Evolutionary conservation across 2,888 invertebrate species (phyloP), one percentile per base, ranked within the genome.

Genomic region (Andrena chrysosceles): DNA sequence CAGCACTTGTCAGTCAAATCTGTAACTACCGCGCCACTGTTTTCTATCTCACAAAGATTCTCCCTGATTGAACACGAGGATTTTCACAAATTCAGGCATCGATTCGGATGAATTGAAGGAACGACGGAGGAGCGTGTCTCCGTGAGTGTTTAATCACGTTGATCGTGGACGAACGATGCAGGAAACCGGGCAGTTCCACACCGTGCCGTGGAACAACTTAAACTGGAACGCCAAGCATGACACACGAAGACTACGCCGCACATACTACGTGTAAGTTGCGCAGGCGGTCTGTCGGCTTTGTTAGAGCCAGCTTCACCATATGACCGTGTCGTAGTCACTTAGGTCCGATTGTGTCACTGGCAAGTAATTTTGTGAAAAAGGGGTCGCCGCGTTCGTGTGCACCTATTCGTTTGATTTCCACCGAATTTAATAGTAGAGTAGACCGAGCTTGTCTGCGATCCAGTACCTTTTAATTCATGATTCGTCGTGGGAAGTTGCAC

Each of bases 161-260:
- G 26, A 49, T 62, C 16, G 60, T 16, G 26, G 31, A 42, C 16
- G 52, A n/a, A 13, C 29, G 29, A 35, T 20, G 52, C n/a, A 49
- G 26, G 64, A 56, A 63, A 80, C 52, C n/a, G 29, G 8, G 42
- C 7, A 73, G 74, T 49, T 63, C 73, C 71, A 73, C 81, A 59
- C 80, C 35, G 80, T 60, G 78, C 66, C 66, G 88, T 88, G 89
- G 91, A 87, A 89, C 81, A 87, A 90, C 88, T 91, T 87, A 87
- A 90, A 93, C 93, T 93, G 91, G 90, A 92, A 92, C 91, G 89
- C 86, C 75, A 89, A 89, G 89, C 90, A 87, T 89, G 90, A 90
- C 89, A 90, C 90, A 83, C 81, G 54, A 79, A 67, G 81, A 71
- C 84, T 82, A 82, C 85, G 76, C 75, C 77, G 71, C 42, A 16